Percentiles rank a stretch among this genome's conserved stretches.
phyloP scores from a whole-genome alignment of 1,140 invertebrate species.

The roundworm (Caenorhabditis elegans) region WBcel235 BX284605.5:10840001-10840500 shows the following conservation, averaged over 20 bases:
- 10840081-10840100: neutral
- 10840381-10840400: neutral
- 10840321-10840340: no score
- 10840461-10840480: neutral
- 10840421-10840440: neutral
- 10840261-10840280: no score
- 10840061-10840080: neutral
- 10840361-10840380: neutral
- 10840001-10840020: conserved; percentile 25
- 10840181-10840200: neutral
- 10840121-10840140: no score
- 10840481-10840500: neutral
- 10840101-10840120: neutral
- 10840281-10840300: no score
- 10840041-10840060: neutral
- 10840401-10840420: conserved; percentile 7
- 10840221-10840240: no score
- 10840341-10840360: no score
- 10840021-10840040: neutral
- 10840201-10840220: no score
- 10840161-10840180: no score
- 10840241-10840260: no score
- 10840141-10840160: no score
- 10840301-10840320: no score
- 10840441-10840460: neutral